phyloP scores from a whole-genome alignment of 2,888 invertebrate species.

The Imbricaverruca yamaguchii region DNA sequence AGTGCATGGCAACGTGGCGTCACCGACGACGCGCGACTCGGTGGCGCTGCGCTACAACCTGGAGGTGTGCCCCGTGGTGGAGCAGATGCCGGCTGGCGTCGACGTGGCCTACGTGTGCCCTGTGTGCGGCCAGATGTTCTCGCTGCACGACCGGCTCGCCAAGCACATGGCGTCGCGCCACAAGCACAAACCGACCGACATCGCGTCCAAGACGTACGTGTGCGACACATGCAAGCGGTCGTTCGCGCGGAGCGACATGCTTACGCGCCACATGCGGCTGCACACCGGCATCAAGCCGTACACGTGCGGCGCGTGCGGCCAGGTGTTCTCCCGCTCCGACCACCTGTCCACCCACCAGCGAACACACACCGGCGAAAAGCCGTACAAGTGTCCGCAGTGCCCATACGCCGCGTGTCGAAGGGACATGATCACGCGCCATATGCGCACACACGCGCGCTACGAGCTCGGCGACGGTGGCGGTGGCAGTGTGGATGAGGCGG shows the following conservation, averaged over 20 bases:
- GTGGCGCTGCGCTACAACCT: slow-evolving; percentile 66
- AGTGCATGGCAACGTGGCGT: slow-evolving; percentile 64
- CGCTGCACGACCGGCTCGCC: slow-evolving; percentile 87
- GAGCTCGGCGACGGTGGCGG: slow-evolving; percentile 41
- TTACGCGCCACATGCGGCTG: slow-evolving; percentile 93
- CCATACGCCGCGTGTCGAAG: slow-evolving; percentile 96
- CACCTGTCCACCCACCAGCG: slow-evolving; percentile 96
- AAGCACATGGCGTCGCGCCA: slow-evolving; percentile 97
- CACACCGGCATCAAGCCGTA: slow-evolving; percentile 98
- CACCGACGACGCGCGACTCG: slow-evolving; percentile 66
- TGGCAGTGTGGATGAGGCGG: slow-evolving; percentile 27
- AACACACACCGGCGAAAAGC: slow-evolving; percentile 97
- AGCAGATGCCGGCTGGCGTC: slow-evolving; percentile 59
- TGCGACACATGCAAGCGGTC: slow-evolving; percentile 91
- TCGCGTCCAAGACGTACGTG: slow-evolving; percentile 74
- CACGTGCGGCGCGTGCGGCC: slow-evolving; percentile 88
- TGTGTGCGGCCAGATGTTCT: slow-evolving; percentile 90
- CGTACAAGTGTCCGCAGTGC: slow-evolving; percentile 95
- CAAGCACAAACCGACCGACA: slow-evolving; percentile 56
- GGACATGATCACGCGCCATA: slow-evolving; percentile 98
- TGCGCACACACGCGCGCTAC: slow-evolving; percentile 82
- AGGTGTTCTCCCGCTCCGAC: slow-evolving; percentile 95
- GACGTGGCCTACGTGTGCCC: slow-evolving; percentile 78
- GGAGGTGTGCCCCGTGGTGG: slow-evolving; percentile 67
- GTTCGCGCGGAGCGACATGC: slow-evolving; percentile 95